Base-by-base conservation (phyloP, 2,113 vertebrate genomes). In the Lophura nycthemera region DNA sequence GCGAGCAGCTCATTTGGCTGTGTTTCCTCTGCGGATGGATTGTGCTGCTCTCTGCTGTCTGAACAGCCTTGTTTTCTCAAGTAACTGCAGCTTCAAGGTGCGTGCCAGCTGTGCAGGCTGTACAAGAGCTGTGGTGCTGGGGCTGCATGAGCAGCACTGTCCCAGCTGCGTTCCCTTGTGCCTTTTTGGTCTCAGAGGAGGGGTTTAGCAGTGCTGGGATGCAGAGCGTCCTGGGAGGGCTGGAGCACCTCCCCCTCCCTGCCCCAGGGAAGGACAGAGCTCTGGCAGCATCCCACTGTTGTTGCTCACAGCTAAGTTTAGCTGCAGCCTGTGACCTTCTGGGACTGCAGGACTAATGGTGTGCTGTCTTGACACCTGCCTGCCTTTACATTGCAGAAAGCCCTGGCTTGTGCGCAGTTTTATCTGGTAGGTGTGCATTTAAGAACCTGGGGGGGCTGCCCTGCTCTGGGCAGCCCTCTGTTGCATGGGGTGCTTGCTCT, bases 91-190 rank as follows among this genome's bases (percentile, higher is more conserved):
- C 72, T 61, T 36, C 11, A 2, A 57, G 42, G 27, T 42, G 48
- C 3, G 34, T 88, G 76, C 73, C 64, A 59, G 82, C 72, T 19
- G 5, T 30, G 38, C 38, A n/a, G 75, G 52, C 10, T 21, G 38
- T 13, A 12, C 30, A 19, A 16, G 32, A 80, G 86, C 74, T 67
- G 79, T 22, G 61, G n/a, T 2, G 0, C 5, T 1, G 56, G 36
- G 45, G 10, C 5, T 29, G 29, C 2, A 1, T 10, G 54, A 80
- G 50, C 70, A 75, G 43, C 43, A 48, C 1, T 4, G 21, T 10
- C 16, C 64, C 57, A 66, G 32, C 0, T 0, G 22, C 17, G 27
- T 65, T 63, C 11, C 10, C 32, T 47, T 0, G 3, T 50, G 56
- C 21, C 17, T 48, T 77, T 92, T 63, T 1, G 0, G 25, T 11